These are phyloP conservation scores for Lacerta agilis DNA, from an alignment of 2,797 vertebrate species.

Conservation along the genomic window DNA sequence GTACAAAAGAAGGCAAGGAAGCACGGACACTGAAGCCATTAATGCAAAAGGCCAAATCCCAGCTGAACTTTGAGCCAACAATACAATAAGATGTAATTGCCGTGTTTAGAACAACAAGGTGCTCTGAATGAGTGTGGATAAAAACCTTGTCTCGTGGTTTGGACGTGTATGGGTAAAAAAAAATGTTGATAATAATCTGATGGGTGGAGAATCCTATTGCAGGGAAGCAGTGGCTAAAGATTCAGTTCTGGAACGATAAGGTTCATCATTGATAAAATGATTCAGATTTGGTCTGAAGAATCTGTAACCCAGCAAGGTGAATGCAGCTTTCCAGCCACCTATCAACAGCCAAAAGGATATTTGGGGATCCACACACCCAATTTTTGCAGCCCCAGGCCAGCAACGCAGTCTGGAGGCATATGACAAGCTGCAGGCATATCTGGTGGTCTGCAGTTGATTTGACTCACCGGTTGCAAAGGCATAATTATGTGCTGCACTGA, in stretches of 20 bases:
- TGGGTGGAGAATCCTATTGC: background rate
- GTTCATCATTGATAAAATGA: background rate
- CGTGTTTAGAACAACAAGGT: background rate
- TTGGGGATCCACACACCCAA: background rate
- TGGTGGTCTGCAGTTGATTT: background rate
- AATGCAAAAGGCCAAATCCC: background rate
- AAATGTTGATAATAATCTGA: background rate
- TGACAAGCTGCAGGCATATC: background rate
- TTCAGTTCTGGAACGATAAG: background rate
- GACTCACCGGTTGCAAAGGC: background rate
- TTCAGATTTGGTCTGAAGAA: background rate
- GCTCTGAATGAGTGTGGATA: too few species aligned
- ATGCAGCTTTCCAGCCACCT: background rate
- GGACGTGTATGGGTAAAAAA: background rate
- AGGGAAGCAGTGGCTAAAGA: background rate
- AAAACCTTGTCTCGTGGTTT: background rate
- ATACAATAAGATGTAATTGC: background rate
- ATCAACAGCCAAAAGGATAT: background rate
- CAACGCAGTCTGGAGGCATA: background rate
- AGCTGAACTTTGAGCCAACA: background rate
- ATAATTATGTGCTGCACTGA: background rate
- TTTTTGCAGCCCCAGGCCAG: background rate
- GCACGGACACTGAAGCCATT: background rate
- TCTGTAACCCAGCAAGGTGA: background rate
- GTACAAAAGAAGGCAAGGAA: background rate